phyloP scores from a whole-genome alignment of 2,797 vertebrate species.

The Betta splendens region DNA sequence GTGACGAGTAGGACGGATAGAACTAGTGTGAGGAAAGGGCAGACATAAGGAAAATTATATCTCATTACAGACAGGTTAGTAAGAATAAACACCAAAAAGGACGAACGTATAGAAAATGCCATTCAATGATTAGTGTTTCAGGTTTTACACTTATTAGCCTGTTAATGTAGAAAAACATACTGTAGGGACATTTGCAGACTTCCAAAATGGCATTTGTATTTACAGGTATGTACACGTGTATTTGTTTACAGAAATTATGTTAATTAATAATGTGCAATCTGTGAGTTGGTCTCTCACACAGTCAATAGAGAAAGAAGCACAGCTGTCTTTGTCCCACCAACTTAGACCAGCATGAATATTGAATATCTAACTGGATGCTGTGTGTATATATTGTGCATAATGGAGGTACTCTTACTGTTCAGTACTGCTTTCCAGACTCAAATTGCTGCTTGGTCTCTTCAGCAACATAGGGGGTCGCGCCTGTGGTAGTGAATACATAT shows the following conservation, averaged over 20 bases:
- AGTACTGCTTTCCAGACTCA: constrained; percentile 85
- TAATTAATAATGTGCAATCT: no score
- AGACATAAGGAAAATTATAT: constrained; percentile 45
- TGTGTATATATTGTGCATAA: background rate
- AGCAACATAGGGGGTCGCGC: constrained; percentile 85
- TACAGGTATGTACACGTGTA: no score
- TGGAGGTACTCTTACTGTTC: constrained; percentile 84
- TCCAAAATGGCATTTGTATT: no score
- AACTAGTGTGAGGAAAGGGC: constrained; percentile 84
- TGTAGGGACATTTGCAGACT: no score
- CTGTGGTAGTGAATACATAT: constrained; percentile 50
- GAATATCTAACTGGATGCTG: background rate
- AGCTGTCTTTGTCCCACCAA: background rate
- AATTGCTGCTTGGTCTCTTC: constrained; percentile 89
- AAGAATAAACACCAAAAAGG: constrained; percentile 8
- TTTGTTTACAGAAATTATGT: no score
- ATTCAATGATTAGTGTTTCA: constrained; percentile 1
- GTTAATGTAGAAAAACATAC: no score
- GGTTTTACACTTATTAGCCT: background rate
- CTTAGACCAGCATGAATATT: background rate
- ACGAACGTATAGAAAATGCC: constrained; percentile 17
- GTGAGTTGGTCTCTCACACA: no score
- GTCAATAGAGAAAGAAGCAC: background rate
- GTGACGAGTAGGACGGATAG: constrained; percentile 91
- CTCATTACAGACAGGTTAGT: constrained; percentile 13